These are phyloP conservation scores for Apistogramma diplotaenia DNA, from an alignment of 2,113 vertebrate species.

Conservation along the genomic window DNA sequence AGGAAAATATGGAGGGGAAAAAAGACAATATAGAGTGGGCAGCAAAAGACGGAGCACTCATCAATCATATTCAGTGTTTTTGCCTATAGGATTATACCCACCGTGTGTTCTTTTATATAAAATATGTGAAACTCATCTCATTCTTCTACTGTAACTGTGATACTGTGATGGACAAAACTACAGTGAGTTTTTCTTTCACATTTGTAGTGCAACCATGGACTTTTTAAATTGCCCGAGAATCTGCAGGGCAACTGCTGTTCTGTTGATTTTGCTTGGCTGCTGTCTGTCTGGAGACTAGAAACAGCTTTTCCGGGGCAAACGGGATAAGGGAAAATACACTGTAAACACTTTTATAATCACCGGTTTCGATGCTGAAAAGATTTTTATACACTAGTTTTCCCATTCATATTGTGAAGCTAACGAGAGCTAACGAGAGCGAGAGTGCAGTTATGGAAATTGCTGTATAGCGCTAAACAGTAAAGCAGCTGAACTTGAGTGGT, in stretches of 20 bases:
- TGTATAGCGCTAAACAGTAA: slow-evolving; percentile 15
- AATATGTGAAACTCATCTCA: slow-evolving; percentile 45
- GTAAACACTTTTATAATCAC: slow-evolving; percentile 44
- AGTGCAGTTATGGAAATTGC: not conserved
- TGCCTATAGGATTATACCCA: slow-evolving; percentile 22
- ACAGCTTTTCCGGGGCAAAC: slow-evolving; percentile 10
- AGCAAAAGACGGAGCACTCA: slow-evolving; percentile 17
- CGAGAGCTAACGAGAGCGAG: too few relatives aligned
- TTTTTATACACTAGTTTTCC: slow-evolving; percentile 54
- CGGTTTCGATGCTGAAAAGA: slow-evolving; percentile 16
- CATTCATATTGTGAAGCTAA: slow-evolving; percentile 18
- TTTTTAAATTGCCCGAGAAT: slow-evolving; percentile 20
- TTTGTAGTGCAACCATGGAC: slow-evolving; percentile 30
- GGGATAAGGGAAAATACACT: slow-evolving; percentile 35
- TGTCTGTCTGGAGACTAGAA: slow-evolving; percentile 23
- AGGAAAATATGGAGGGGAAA: not conserved
- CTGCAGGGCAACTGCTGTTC: slow-evolving; percentile 19
- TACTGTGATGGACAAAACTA: slow-evolving; percentile 60
- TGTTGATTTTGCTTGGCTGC: slow-evolving; percentile 31
- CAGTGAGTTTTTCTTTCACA: slow-evolving; percentile 27
- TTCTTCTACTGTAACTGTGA: slow-evolving; percentile 59
- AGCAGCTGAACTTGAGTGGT: slow-evolving; percentile 10
- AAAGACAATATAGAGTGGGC: slow-evolving; percentile 15
- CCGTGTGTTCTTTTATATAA: slow-evolving; percentile 26
- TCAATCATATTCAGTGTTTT: slow-evolving; percentile 42